A percentile compares a stretch with the other conserved stretches of the same genome.
Evolutionary conservation across 2,888 invertebrate species (phyloP).

Genomic region (Melinaea menophilus): DNA sequence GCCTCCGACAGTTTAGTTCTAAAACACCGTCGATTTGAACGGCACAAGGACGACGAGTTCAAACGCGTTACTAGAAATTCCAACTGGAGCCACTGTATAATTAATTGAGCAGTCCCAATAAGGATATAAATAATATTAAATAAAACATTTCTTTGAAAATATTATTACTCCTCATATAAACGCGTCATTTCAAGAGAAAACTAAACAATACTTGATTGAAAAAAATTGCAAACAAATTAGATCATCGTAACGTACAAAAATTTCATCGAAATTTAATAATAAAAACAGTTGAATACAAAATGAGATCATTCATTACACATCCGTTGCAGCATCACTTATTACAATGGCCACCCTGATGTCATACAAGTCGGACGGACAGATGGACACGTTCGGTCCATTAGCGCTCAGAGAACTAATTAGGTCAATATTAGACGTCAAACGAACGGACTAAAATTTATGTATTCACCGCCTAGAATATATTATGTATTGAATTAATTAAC

Average conservation of each 20-base stretch:
- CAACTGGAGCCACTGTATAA: neutral
- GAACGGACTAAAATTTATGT: neutral
- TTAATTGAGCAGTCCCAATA: neutral
- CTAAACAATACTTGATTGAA: too few relatives aligned
- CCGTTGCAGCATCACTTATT: neutral
- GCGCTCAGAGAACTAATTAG: conserved; percentile 49
- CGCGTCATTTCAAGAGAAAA: too few relatives aligned
- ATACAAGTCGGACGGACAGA: conserved; percentile 34
- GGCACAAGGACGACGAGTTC: conserved; percentile 27
- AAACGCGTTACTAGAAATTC: neutral
- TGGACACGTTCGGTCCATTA: conserved; percentile 49
- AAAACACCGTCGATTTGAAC: conserved; percentile 18
- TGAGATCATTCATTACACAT: conserved; percentile 6
- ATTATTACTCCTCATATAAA: too few relatives aligned
- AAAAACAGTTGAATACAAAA: conserved; percentile 2
- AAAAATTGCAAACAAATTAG: too few relatives aligned
- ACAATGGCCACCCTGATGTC: conserved; percentile 15
- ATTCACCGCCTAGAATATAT: conserved; percentile 3
- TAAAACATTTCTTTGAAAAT: neutral
- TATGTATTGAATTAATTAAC: neutral
- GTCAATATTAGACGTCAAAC: conserved; percentile 31
- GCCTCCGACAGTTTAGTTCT: conserved; percentile 24
- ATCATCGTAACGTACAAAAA: too few relatives aligned
- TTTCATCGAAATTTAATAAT: neutral
- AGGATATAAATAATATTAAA: too few relatives aligned